These are phyloP conservation scores for Taurulus bubalis DNA, from an alignment of 2,113 vertebrate species.

Conservation along the genomic window DNA sequence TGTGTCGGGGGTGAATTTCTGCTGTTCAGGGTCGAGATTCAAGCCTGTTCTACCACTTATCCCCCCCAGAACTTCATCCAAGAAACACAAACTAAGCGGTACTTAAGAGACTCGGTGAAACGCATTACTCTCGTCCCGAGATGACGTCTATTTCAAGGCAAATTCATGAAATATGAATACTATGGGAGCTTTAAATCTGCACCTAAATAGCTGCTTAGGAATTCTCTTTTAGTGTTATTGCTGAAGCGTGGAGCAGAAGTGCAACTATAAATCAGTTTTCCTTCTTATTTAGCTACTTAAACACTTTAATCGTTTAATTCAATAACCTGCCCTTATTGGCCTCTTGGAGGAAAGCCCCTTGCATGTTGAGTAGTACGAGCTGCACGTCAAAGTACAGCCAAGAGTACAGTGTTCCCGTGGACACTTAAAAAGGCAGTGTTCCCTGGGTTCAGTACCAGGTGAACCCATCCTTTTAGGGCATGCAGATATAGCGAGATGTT, in stretches of 20 bases:
- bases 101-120: conserved; percentile 50
- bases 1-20: conserved; percentile 17
- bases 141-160: conserved; percentile 35
- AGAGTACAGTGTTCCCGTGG: background rate
- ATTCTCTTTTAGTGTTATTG: conserved; percentile 26
- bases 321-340: background rate
- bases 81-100: conserved; percentile 47
- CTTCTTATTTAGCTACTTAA: conserved; percentile 14
- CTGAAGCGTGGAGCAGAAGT: conserved; percentile 1
- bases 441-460: background rate
- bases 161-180: conserved; percentile 44
- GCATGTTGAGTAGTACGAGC: background rate
- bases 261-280: conserved; percentile 25
- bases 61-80: conserved; percentile 43
- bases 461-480: conserved; percentile 42
- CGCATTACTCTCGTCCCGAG: conserved; percentile 36
- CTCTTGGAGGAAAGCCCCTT: conserved; percentile 10
- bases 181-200: conserved; percentile 50
- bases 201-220: conserved; percentile 30
- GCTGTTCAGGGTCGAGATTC: background rate
- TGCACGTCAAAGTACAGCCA: background rate
- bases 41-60: conserved; percentile 44
- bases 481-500: conserved; percentile 35
- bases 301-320: conserved; percentile 18
- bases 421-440: conserved; percentile 1